Conservation (phyloP, 2,113 vertebrate species). For the Podarcis muralis region DNA sequence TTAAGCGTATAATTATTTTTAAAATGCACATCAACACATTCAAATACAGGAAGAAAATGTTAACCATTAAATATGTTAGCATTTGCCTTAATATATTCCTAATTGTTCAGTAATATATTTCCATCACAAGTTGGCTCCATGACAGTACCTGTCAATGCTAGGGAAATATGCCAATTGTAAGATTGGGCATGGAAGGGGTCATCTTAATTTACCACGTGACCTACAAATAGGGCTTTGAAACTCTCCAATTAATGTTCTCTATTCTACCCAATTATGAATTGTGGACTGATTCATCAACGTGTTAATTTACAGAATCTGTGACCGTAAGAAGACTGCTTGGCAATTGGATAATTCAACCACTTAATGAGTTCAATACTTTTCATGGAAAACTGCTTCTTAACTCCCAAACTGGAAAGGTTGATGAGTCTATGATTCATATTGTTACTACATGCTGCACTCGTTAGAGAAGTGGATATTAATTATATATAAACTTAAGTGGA, state of each 20-base stretch:
- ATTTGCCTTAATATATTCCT: not conserved
- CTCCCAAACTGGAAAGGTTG: slow-evolving; percentile 11
- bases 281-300: not conserved
- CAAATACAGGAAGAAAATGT: not conserved
- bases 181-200: not conserved
- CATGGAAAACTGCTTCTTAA: slow-evolving; percentile 34
- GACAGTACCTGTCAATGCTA: not conserved
- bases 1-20: too few species aligned
- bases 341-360: slow-evolving; percentile 27
- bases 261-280: slow-evolving; percentile 15
- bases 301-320: slow-evolving; percentile 27
- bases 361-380: slow-evolving; percentile 40
- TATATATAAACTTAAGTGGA: slow-evolving; percentile 52
- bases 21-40: not conserved
- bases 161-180: not conserved
- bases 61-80: not conserved
- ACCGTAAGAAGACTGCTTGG: slow-evolving; percentile 6
- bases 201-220: not conserved
- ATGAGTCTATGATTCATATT: slow-evolving; percentile 28
- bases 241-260: not conserved
- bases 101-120: not conserved
- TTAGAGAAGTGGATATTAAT: slow-evolving; percentile 48
- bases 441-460: not conserved
- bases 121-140: not conserved
- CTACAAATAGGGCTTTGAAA: slow-evolving; percentile 14